phyloP scores from a whole-genome alignment of 2,113 vertebrate genomes.

The Macquaria australasica region DNA sequence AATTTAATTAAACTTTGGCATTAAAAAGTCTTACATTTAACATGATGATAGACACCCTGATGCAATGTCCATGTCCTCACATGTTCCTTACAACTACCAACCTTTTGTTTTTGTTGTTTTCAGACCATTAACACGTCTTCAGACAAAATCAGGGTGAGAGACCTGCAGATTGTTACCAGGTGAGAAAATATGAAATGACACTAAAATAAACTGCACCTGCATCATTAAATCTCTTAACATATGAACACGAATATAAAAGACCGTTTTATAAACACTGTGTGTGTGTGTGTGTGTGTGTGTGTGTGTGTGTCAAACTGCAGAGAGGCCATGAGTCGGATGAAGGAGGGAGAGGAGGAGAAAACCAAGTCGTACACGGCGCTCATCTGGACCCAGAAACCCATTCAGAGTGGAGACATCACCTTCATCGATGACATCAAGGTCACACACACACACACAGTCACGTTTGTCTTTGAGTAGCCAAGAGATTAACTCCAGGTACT shows the following conservation, averaged over 20 bases:
- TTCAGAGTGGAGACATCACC: constrained; percentile 87
- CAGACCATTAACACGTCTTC: constrained; percentile 93
- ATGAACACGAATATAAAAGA: too few relatives aligned
- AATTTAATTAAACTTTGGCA: too few relatives aligned
- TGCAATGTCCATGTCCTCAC: background rate
- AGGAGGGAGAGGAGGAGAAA: constrained; percentile 97
- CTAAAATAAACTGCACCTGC: background rate
- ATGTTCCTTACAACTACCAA: background rate
- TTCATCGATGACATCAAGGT: constrained; percentile 90
- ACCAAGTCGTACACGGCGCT: constrained; percentile 97
- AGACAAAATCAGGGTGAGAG: constrained; percentile 94
- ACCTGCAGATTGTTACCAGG: constrained; percentile 97
- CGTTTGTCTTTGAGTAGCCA: background rate
- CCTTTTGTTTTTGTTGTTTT: constrained; percentile 7
- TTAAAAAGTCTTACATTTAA: too few relatives aligned
- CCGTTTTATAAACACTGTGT: background rate
- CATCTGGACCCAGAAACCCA: constrained; percentile 91
- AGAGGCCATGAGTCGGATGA: constrained; percentile 95
- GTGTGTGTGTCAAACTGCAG: constrained; percentile 77
- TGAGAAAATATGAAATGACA: constrained; percentile 51
- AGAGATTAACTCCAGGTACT: background rate
- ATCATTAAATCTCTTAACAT: fast-evolving
- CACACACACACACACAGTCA: background rate
- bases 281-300: too few relatives aligned
- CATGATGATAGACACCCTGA: too few relatives aligned